Evolutionary conservation across 2,797 vertebrate species (phyloP), one percentile per base, ranked within the genome.

Genomic region (Nyctibius grandis): DNA sequence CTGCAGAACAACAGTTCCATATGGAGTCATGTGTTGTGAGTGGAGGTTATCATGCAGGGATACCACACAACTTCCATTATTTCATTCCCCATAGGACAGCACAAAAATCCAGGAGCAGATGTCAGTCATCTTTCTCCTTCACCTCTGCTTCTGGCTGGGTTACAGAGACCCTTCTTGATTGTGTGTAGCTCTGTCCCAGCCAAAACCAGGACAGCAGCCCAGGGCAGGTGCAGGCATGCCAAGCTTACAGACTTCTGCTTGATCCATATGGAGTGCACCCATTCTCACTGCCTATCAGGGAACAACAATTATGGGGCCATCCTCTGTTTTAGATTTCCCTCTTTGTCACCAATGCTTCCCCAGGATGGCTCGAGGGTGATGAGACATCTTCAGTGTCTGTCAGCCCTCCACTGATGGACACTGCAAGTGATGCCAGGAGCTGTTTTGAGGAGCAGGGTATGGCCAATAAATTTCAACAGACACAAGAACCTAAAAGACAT

Each of bases 331-430:
- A 1, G 36, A 12, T 45, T 83, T 70, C 56, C 56, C 23, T 48
- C 53, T 54, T 67, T 57, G n/a, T 50, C 54, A 68, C 12, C 0
- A 0, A 2, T 25, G 15, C 9, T 65, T 9, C 22, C 33, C 8
- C 12, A 23, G 40, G 54, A 51, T 54, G 50, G 33, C 54, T 76
- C 36, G 44, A 86, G 76, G 48, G 48, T 31, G 48, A 54, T 34
- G 36, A 53, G 54, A 42, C 20, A 28, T 10, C 31, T 63, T 56
- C 57, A 48, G 45, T 44, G 33, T 10, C 64, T 83, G n/a, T 83
- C 57, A 88, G 17, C 42, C 23, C 18, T 63, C 45, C 29, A 1
- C 36, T 68, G 42, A 81, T 33, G 38, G 56, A 48, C 28, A 29
- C 10, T 6, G 8, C 36, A 59, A 63, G 34, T 18, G 56, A 59